Percentiles rank a stretch among this genome's conserved stretches.
These are phyloP conservation scores for Hippasteria phrygiana DNA, from an alignment of 53 echinoderm and acorn worm genomes.

Conservation along the genomic window DNA sequence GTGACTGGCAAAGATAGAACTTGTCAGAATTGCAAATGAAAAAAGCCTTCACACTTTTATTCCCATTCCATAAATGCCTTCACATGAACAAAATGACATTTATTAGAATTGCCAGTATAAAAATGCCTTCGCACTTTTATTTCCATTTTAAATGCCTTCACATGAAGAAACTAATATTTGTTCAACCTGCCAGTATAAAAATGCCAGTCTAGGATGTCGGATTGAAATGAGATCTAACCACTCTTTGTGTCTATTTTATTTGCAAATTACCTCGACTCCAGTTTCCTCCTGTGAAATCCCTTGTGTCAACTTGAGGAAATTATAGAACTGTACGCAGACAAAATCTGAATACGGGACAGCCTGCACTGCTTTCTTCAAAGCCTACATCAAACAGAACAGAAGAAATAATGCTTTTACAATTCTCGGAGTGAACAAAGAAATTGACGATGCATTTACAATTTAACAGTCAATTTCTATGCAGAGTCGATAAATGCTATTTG, in stretches of 20 bases:
- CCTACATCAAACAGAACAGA: conserved; percentile 23
- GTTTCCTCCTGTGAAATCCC: conserved; percentile 51
- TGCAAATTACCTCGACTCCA: conserved; percentile 5
- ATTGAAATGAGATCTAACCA: too few species aligned
- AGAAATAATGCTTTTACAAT: background rate
- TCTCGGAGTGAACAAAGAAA: background rate
- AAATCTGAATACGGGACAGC: conserved; percentile 66
- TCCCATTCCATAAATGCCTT: too few species aligned
- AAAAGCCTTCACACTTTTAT: too few species aligned
- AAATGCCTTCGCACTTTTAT: too few species aligned
- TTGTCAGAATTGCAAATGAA: too few species aligned
- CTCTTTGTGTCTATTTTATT: background rate
- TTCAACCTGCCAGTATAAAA: too few species aligned
- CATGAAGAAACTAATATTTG: too few species aligned
- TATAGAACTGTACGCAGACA: conserved; percentile 72
- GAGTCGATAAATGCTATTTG: background rate
- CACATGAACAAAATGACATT: too few species aligned
- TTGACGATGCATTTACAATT: background rate
- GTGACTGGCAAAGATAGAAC: too few species aligned
- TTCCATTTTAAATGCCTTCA: too few species aligned
- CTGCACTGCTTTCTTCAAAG: conserved; percentile 58
- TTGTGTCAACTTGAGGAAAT: conserved; percentile 64
- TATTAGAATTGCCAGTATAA: too few species aligned
- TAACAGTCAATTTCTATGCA: background rate
- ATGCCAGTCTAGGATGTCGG: too few species aligned